These are phyloP conservation scores for Brotula barbata DNA, from an alignment of 2,797 vertebrate genomes.

Conservation along the genomic window DNA sequence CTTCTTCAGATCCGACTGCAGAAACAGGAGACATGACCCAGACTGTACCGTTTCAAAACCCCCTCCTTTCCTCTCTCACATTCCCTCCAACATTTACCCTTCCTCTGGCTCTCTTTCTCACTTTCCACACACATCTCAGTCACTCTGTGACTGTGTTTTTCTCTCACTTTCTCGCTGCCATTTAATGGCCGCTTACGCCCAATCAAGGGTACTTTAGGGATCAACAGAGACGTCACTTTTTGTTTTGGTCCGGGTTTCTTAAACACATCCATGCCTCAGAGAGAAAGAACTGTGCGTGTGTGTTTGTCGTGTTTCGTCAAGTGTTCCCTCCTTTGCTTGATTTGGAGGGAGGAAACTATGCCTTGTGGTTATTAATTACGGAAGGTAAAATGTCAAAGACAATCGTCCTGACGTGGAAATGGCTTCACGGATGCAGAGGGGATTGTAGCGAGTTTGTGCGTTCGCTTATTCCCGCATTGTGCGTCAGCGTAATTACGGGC, in stretches of 20 bases:
- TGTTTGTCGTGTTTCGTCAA: slow-evolving; percentile 26
- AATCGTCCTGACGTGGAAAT: slow-evolving; percentile 14
- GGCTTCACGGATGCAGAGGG: slow-evolving; percentile 19
- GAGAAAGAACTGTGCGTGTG: slow-evolving; percentile 21
- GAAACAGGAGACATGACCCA: slow-evolving; percentile 14
- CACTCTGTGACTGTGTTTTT: slow-evolving; percentile 5
- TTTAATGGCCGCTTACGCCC: slow-evolving; percentile 21
- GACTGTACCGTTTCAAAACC: neutral
- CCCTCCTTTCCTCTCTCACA: neutral
- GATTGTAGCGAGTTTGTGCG: slow-evolving; percentile 2
- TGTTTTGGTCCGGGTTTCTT: slow-evolving; percentile 17
- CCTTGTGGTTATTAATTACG: slow-evolving; percentile 29
- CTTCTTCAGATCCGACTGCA: slow-evolving; percentile 14
- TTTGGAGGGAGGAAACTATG: slow-evolving; percentile 35
- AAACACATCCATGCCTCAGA: slow-evolving; percentile 4
- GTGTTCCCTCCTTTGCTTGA: slow-evolving; percentile 17
- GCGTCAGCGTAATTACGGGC: no score
- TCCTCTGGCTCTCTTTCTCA: neutral
- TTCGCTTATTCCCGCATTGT: no score
- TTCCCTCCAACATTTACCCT: neutral
- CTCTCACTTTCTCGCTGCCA: neutral
- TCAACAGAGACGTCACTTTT: neutral
- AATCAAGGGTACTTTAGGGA: slow-evolving; percentile 18
- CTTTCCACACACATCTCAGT: slow-evolving; percentile 2
- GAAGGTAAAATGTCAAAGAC: slow-evolving; percentile 36